Conservation (phyloP, 1,140 invertebrate genomes). For the Dreissena rostriformis region DNA sequence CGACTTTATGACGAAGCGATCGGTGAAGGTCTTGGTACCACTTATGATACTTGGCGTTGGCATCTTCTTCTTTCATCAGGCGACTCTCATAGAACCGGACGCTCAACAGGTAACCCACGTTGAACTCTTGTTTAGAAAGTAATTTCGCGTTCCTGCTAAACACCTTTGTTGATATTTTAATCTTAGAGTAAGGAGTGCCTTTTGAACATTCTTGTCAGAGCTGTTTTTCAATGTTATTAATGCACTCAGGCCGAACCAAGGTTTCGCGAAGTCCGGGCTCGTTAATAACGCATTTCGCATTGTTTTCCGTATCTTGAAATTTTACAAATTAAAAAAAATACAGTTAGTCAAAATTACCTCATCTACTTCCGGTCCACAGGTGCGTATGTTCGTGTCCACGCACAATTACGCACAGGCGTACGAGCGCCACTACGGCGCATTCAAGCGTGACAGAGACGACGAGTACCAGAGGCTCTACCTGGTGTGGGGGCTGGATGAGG, state of each 20-base stretch:
- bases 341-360: no score
- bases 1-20: constrained; percentile 62
- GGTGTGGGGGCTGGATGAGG: constrained; percentile 45
- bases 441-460: constrained; percentile 45
- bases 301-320: no score
- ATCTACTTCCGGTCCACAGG: background rate
- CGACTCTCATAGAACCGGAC: constrained; percentile 68
- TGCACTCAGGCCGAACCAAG: no score
- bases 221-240: no score
- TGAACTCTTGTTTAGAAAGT: no score
- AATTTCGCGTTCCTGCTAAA: no score
- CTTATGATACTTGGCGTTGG: constrained; percentile 53
- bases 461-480: constrained; percentile 49
- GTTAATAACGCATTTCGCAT: no score
- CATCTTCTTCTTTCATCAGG: constrained; percentile 65
- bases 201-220: no score
- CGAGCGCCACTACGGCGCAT: constrained; percentile 25
- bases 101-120: constrained; percentile 74
- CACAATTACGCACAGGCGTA: constrained; percentile 55
- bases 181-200: no score
- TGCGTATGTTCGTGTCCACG: constrained; percentile 32
- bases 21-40: constrained; percentile 60
- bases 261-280: no score
- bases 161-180: no score
- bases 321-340: no score